Conservation (phyloP, 2,797 vertebrate genomes). For the Choloepus didactylus region DNA sequence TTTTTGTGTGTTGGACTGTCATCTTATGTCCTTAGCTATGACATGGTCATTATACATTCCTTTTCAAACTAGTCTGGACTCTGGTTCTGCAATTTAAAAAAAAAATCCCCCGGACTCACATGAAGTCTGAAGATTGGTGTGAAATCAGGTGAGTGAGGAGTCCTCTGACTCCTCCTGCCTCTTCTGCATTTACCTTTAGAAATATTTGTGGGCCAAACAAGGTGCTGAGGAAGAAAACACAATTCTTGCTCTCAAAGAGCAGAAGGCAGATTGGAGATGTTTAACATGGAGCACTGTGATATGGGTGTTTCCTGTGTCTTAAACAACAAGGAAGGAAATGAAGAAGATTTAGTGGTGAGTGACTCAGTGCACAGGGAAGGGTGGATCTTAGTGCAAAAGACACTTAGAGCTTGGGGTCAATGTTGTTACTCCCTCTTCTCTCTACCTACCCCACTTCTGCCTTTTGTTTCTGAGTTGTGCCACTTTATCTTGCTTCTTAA, state of each 20-base stretch:
- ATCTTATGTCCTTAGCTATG: not conserved
- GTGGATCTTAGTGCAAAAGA: not conserved
- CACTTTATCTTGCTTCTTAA: conserved; percentile 1
- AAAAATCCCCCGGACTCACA: not conserved
- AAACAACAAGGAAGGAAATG: not conserved
- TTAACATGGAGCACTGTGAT: not conserved
- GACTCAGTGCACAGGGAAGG: not conserved
- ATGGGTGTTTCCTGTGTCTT: not conserved
- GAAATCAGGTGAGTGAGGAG: not conserved
- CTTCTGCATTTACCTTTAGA: not conserved
- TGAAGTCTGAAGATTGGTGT: not conserved
- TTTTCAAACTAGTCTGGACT: conserved; percentile 18
- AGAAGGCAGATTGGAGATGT: not conserved
- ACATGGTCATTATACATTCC: not conserved
- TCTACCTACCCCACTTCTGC: not conserved
- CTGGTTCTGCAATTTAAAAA: not conserved
- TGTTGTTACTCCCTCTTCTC: not conserved
- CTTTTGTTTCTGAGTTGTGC: not conserved
- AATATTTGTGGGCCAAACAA: not conserved
- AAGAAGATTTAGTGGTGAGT: not conserved
- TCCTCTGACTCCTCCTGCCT: not conserved
- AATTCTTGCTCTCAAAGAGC: too few relatives aligned
- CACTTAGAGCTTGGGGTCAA: not conserved
- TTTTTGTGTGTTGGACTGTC: not conserved
- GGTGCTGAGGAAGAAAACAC: not conserved